Evolutionary conservation across 1,140 invertebrate genomes (phyloP).

Genomic region (Drosophila prosaltans): DNA sequence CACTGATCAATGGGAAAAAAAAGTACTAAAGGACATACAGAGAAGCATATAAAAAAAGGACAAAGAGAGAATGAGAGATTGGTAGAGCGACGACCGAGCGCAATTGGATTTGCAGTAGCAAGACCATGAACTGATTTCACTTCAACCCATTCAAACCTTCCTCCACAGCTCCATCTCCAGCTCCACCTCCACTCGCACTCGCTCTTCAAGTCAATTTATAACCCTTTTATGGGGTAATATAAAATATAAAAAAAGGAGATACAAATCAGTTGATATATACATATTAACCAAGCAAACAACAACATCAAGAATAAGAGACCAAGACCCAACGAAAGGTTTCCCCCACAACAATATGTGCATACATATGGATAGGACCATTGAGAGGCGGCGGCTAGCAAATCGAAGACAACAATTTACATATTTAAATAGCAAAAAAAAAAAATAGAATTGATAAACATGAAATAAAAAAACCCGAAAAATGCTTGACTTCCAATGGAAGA

Average conservation of each 20-base stretch:
- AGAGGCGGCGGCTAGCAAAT: constrained; percentile 3
- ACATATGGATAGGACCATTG: constrained; percentile 5
- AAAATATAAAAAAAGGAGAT: constrained; percentile 39
- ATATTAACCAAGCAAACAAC: constrained; percentile 17
- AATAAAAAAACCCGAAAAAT: not conserved
- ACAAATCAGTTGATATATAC: constrained; percentile 26
- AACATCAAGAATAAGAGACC: not conserved
- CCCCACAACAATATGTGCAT: not conserved
- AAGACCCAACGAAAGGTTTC: not conserved
- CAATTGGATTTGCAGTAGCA: constrained; percentile 55
- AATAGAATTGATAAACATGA: constrained; percentile 1
- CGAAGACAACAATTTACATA: constrained; percentile 11
- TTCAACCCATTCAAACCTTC: not conserved
- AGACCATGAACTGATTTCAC: constrained; percentile 31
- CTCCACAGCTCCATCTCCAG: not conserved
- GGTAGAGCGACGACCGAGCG: not conserved
- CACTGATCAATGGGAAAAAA: constrained; percentile 36
- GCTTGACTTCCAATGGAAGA: not conserved
- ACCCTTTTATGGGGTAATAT: constrained; percentile 62
- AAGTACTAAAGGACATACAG: constrained; percentile 1
- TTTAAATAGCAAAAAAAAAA: not conserved
- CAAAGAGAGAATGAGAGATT: not conserved
- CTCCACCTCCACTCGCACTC: not conserved
- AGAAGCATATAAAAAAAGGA: constrained; percentile 6
- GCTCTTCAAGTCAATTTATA: constrained; percentile 55